Evolutionary conservation across 2,797 vertebrate species (phyloP).

Genomic region (Adelosebastes latens): DNA sequence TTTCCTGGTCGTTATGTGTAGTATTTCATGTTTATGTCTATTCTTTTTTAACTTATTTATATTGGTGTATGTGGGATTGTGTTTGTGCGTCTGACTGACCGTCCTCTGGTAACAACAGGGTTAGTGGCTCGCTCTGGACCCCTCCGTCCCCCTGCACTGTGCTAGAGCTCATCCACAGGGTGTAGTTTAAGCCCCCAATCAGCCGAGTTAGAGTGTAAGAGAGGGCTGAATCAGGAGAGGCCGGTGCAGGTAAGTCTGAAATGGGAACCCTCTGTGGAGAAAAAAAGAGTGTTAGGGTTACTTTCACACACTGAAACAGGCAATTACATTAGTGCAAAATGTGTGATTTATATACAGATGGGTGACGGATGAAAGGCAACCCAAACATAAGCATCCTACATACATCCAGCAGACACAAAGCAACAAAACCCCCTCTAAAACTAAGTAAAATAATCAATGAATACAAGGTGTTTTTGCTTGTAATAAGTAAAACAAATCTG

Average conservation of each 20-base stretch:
- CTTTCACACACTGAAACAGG: not conserved
- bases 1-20: not conserved
- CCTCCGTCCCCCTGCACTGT: slow-evolving; percentile 91
- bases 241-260: slow-evolving; percentile 62
- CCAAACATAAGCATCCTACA: not conserved
- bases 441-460: no score
- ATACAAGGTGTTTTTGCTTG: no score
- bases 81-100: slow-evolving; percentile 85
- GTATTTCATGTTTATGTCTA: slow-evolving; percentile 17
- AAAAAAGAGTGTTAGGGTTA: not conserved
- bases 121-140: slow-evolving; percentile 86
- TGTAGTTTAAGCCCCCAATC: slow-evolving; percentile 89
- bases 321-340: not conserved
- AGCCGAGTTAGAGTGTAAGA: slow-evolving; percentile 85
- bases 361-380: not conserved
- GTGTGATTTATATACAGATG: not conserved
- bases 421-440: not conserved
- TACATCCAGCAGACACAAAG: not conserved
- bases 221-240: slow-evolving; percentile 57
- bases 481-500: no score
- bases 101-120: slow-evolving; percentile 88
- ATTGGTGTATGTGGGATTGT: slow-evolving; percentile 5
- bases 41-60: slow-evolving; percentile 29
- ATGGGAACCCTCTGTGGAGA: slow-evolving; percentile 84
- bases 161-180: slow-evolving; percentile 92